Conservation (phyloP, 1,140 invertebrate species). For the Drosophila pallidifrons region DNA sequence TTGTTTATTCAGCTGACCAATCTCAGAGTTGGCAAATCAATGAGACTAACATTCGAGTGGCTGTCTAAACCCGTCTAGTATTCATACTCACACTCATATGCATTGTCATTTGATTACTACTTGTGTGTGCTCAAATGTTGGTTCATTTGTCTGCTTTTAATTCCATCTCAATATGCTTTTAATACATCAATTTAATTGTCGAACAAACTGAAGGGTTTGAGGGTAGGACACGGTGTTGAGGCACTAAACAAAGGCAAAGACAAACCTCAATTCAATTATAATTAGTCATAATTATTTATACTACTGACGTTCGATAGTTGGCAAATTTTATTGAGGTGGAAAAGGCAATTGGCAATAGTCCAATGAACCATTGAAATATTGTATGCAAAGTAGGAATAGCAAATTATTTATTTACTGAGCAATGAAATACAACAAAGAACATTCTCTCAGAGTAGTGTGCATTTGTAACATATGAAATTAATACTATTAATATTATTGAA, state of each 20-base stretch:
- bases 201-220: not conserved
- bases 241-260: not conserved
- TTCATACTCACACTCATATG: too few relatives aligned
- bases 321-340: too few relatives aligned
- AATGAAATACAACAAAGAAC: too few relatives aligned
- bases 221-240: not conserved
- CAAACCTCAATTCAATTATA: conserved; percentile 1
- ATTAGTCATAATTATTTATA: not conserved
- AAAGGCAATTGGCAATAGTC: too few relatives aligned
- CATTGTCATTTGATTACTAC: too few relatives aligned
- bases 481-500: too few relatives aligned
- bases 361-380: too few relatives aligned
- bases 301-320: too few relatives aligned
- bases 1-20: conserved; percentile 36
- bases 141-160: not conserved
- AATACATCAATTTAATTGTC: not conserved
- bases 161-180: conserved; percentile 3
- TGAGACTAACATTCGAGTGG: not conserved
- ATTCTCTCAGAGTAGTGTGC: too few relatives aligned
- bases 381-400: too few relatives aligned
- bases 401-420: too few relatives aligned
- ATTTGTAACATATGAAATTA: too few relatives aligned
- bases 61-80: not conserved
- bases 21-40: conserved; percentile 23
- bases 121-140: not conserved